Percentiles rank a stretch among this genome's conserved stretches.
Conservation (phyloP, 1,140 invertebrate species). For the Helicoverpa zea region DNA sequence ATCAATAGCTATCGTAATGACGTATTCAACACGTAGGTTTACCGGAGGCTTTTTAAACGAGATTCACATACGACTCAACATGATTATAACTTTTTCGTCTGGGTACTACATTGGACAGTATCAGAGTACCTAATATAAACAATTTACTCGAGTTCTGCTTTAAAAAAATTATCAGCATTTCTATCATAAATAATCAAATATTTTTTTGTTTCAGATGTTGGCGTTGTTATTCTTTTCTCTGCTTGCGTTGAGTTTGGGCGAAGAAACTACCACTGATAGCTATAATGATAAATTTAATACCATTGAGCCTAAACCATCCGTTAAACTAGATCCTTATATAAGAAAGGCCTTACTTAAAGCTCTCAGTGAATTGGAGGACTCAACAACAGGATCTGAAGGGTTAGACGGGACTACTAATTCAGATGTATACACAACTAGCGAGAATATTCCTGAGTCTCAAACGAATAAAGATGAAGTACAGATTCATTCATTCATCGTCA, state of each 20-base stretch:
- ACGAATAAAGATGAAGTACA: conserved; percentile 71
- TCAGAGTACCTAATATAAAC: too few relatives aligned
- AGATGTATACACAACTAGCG: conserved; percentile 59
- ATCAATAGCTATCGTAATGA: conserved; percentile 48
- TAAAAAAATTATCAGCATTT: too few relatives aligned
- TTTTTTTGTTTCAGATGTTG: conserved; percentile 69
- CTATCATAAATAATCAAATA: conserved; percentile 4
- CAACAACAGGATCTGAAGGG: conserved; percentile 66
- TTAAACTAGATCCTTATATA: conserved; percentile 90
- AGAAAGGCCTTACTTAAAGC: conserved; percentile 91
- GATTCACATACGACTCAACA: too few relatives aligned
- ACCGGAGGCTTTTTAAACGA: not conserved
- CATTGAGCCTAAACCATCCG: conserved; percentile 84
- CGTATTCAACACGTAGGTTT: not conserved
- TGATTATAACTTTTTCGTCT: too few relatives aligned
- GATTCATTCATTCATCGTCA: conserved; percentile 83
- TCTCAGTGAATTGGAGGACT: conserved; percentile 89
- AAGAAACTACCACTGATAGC: conserved; percentile 78
- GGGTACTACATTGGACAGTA: too few relatives aligned
- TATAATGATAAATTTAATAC: conserved; percentile 78
- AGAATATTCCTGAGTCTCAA: conserved; percentile 61
- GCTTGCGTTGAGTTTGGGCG: conserved; percentile 62
- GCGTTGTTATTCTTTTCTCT: conserved; percentile 61
- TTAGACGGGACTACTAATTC: conserved; percentile 66
- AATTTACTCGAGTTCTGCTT: too few relatives aligned